Evolutionary conservation across 2,113 vertebrate species (phyloP).

Genomic region (Pseudopipra pipra): DNA sequence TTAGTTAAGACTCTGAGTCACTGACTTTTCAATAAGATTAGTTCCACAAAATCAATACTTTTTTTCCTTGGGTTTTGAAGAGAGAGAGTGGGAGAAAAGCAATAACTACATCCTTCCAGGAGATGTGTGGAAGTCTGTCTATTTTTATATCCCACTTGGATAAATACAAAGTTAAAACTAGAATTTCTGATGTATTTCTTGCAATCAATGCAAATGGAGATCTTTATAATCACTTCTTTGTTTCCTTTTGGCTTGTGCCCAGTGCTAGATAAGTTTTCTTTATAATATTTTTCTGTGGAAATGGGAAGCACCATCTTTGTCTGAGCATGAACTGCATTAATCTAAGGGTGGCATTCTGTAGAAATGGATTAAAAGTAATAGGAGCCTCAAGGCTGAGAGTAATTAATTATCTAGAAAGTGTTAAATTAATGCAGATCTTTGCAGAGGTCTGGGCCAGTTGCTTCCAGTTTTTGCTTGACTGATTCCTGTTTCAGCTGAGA

Average conservation of each 20-base stretch:
- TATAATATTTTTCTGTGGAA: not conserved
- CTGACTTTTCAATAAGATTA: not conserved
- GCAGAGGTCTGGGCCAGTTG: not conserved
- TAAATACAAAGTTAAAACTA: not conserved
- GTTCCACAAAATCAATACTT: not conserved
- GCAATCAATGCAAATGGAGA: not conserved
- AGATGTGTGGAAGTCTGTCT: not conserved
- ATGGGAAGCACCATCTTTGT: not conserved
- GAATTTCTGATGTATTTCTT: not conserved
- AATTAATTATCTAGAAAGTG: not conserved
- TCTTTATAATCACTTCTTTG: not conserved
- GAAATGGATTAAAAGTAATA: not conserved
- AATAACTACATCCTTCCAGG: not conserved
- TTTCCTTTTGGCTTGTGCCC: not conserved
- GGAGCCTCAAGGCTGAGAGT: not conserved
- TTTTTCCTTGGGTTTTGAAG: not conserved
- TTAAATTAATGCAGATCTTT: not conserved
- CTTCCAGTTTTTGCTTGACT: not conserved
- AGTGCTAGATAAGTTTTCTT: not conserved
- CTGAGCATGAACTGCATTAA: not conserved
- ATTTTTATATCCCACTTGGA: not conserved
- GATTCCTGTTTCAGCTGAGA: not conserved
- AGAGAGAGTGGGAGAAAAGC: not conserved
- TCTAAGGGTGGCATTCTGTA: not conserved
- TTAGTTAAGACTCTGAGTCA: not conserved